Conservation (phyloP, 2,888 invertebrate genomes). For the Brachyptera risi region DNA sequence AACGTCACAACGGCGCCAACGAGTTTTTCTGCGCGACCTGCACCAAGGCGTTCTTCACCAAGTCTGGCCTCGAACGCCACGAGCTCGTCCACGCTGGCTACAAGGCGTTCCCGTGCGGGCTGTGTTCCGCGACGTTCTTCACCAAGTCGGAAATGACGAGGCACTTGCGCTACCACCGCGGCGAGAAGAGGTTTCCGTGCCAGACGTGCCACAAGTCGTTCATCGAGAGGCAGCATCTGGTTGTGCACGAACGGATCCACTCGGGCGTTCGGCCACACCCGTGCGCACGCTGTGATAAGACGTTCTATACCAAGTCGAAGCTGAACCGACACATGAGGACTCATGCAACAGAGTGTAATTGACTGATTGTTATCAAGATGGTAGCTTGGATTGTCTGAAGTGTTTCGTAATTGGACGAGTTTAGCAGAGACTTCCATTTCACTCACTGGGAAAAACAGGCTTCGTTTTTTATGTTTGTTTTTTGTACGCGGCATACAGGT, state of each 20-base stretch:
- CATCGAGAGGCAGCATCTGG: conserved; percentile 42
- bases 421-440: too few species aligned
- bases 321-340: conserved; percentile 39
- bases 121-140: conserved; percentile 41
- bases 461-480: too few species aligned
- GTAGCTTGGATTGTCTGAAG: too few species aligned
- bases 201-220: conserved; percentile 40
- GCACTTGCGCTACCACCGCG: conserved; percentile 42
- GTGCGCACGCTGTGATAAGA: conserved; percentile 41
- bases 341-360: too few species aligned
- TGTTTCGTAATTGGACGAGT: too few species aligned
- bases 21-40: conserved; percentile 39
- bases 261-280: conserved; percentile 42
- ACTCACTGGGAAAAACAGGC: too few species aligned
- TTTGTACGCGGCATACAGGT: too few species aligned
- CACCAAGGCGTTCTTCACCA: conserved; percentile 40
- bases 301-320: conserved; percentile 42
- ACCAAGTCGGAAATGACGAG: conserved; percentile 41
- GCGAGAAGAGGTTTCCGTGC: conserved; percentile 41
- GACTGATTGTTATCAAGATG: too few species aligned
- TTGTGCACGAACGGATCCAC: conserved; percentile 42
- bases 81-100: conserved; percentile 40
- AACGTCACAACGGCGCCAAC: conserved; percentile 40
- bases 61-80: conserved; percentile 41
- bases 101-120: conserved; percentile 39